Conservation (phyloP, 2,888 invertebrate genomes). For the Aleiodes leptofemur region DNA sequence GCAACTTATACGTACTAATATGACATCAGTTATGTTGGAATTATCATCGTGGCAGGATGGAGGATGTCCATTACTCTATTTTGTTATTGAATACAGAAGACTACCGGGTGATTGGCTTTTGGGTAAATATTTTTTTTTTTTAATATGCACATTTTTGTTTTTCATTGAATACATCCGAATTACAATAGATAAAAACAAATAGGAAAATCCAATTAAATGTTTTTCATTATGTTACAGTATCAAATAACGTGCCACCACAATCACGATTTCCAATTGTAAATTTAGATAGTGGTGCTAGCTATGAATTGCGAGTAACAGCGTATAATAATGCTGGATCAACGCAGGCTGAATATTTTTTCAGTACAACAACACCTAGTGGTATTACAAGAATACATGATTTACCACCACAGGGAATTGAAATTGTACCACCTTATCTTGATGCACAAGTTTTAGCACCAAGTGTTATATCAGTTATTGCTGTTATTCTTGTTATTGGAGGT, state of each 20-base stretch:
- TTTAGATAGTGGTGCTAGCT: slow-evolving; percentile 76
- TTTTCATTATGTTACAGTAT: slow-evolving; percentile 70
- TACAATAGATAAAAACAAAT: neutral
- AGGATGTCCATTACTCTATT: slow-evolving; percentile 74
- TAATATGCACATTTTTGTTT: neutral
- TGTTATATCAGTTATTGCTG: slow-evolving; percentile 76
- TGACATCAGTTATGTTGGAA: slow-evolving; percentile 73
- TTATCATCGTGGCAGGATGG: slow-evolving; percentile 74
- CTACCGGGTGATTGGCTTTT: slow-evolving; percentile 71
- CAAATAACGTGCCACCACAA: slow-evolving; percentile 76
- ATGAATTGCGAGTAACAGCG: slow-evolving; percentile 78
- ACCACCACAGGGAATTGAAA: slow-evolving; percentile 64
- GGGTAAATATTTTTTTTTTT: slow-evolving; percentile 59
- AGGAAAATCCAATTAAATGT: neutral
- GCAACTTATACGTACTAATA: slow-evolving; percentile 70
- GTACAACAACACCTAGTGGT: slow-evolving; percentile 77
- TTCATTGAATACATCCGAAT: neutral
- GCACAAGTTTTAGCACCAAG: slow-evolving; percentile 77
- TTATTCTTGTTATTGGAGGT: slow-evolving; percentile 78
- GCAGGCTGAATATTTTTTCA: slow-evolving; percentile 78
- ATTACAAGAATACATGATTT: slow-evolving; percentile 73
- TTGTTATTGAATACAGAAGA: slow-evolving; percentile 73
- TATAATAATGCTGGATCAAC: slow-evolving; percentile 81
- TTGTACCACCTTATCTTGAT: slow-evolving; percentile 74
- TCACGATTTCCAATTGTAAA: slow-evolving; percentile 76